Percentiles rank a stretch among this genome's conserved stretches.
Evolutionary conservation across 2,888 invertebrate genomes (phyloP).

Genomic region (Drosophila affinis): DNA sequence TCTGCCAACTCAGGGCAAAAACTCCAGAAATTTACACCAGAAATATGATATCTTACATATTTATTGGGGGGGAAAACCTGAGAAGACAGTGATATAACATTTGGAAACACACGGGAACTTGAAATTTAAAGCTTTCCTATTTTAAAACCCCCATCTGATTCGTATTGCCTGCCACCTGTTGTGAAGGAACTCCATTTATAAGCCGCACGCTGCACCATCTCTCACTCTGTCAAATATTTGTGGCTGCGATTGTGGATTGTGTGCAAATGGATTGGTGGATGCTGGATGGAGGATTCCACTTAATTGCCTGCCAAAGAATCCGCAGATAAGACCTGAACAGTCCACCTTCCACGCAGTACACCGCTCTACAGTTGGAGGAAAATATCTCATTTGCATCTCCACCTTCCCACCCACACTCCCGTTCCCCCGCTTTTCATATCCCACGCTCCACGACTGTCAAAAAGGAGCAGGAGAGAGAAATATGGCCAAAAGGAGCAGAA

Average conservation of each 20-base stretch:
- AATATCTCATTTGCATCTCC: conserved; percentile 37
- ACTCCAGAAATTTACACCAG: conserved; percentile 16
- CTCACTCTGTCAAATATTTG: conserved; percentile 28
- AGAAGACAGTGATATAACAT: background rate
- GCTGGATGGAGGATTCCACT: conserved; percentile 6
- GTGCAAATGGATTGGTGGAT: conserved; percentile 16
- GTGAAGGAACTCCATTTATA: conserved; percentile 3
- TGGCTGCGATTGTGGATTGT: conserved; percentile 19
- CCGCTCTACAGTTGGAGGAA: background rate
- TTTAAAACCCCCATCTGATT: background rate
- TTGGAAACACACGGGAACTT: background rate
- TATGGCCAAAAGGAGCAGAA: conserved; percentile 31
- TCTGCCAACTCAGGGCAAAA: conserved; percentile 55
- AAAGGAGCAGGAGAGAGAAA: conserved; percentile 10
- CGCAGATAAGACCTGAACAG: conserved; percentile 22
- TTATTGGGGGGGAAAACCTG: background rate
- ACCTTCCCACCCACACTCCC: conserved; percentile 14
- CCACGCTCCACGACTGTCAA: conserved; percentile 58
- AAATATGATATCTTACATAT: background rate
- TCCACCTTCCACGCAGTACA: conserved; percentile 3
- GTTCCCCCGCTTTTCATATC: conserved; percentile 56
- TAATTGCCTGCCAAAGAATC: conserved; percentile 40
- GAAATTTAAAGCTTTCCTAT: background rate
- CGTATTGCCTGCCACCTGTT: conserved; percentile 15
- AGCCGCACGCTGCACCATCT: conserved; percentile 3